Evolutionary conservation across 2,113 vertebrate species (phyloP).

Genomic region (Muntiacus reevesi): DNA sequence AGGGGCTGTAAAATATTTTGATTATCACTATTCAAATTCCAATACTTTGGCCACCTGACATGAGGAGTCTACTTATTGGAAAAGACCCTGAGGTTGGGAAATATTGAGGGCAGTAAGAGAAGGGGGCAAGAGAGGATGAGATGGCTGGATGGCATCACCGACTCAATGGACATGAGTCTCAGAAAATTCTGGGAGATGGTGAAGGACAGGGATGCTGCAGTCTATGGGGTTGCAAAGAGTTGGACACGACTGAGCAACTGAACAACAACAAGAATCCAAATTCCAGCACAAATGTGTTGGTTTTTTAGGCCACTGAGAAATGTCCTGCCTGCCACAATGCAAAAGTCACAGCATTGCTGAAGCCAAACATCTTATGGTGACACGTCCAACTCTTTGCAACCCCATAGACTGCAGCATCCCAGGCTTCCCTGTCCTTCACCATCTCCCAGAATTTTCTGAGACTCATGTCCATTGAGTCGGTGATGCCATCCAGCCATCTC

Average conservation of each 20-base stretch:
- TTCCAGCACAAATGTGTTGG: background rate
- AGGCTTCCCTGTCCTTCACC: background rate
- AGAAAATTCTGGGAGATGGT: background rate
- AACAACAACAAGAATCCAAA: background rate
- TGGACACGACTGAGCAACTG: accelerated
- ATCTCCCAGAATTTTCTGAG: background rate
- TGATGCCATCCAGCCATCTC: background rate
- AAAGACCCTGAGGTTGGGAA: background rate
- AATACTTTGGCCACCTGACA: background rate
- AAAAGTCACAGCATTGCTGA: background rate
- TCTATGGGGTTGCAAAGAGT: background rate
- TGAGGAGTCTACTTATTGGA: background rate
- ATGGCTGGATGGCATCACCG: background rate
- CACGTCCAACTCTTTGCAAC: background rate
- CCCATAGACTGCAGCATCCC: background rate
- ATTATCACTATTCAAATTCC: background rate
- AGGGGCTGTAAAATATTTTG: background rate
- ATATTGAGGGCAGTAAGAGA: background rate
- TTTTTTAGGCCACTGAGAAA: background rate
- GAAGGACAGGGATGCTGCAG: background rate
- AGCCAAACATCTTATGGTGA: background rate
- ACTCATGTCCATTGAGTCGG: background rate
- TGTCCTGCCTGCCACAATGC: background rate
- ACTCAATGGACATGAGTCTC: background rate
- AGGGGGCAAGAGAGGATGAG: background rate